These are phyloP conservation scores for Drosophila nasuta DNA, from an alignment of 1,140 invertebrate genomes.

Conservation along the genomic window DNA sequence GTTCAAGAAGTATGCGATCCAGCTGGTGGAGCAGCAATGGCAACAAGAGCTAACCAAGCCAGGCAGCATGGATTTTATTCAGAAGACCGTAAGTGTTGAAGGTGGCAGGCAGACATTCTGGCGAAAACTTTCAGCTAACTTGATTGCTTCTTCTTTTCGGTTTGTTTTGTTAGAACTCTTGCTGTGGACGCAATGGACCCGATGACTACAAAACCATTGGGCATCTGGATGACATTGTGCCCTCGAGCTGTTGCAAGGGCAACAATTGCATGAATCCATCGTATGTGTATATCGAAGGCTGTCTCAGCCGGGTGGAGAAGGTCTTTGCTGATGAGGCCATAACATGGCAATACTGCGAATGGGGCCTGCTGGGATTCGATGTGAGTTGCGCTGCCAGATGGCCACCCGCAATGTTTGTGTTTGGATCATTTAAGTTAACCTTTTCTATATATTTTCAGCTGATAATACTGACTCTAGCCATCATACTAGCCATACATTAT, in stretches of 20 bases:
- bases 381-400: constrained; percentile 52
- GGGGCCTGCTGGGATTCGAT: constrained; percentile 69
- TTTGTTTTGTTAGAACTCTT: constrained; percentile 85
- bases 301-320: constrained; percentile 78
- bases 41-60: constrained; percentile 55
- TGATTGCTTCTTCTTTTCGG: too few species aligned
- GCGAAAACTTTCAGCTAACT: not conserved
- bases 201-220: constrained; percentile 84
- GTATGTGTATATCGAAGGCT: constrained; percentile 85
- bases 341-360: constrained; percentile 72
- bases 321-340: constrained; percentile 86
- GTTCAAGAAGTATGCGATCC: constrained; percentile 69
- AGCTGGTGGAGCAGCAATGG: constrained; percentile 65
- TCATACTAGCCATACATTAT: constrained; percentile 75
- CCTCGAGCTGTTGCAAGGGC: constrained; percentile 84
- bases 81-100: constrained; percentile 53
- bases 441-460: constrained; percentile 44
- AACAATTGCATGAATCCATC: constrained; percentile 70
- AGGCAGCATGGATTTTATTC: constrained; percentile 71
- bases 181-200: constrained; percentile 87
- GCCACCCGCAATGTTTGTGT: not conserved
- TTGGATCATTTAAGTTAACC: constrained; percentile 1
- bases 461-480: constrained; percentile 63
- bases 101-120: not conserved
- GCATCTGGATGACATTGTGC: constrained; percentile 60